Base-by-base conservation (phyloP, 2,888 invertebrate genomes). In the Rapana venosa region DNA sequence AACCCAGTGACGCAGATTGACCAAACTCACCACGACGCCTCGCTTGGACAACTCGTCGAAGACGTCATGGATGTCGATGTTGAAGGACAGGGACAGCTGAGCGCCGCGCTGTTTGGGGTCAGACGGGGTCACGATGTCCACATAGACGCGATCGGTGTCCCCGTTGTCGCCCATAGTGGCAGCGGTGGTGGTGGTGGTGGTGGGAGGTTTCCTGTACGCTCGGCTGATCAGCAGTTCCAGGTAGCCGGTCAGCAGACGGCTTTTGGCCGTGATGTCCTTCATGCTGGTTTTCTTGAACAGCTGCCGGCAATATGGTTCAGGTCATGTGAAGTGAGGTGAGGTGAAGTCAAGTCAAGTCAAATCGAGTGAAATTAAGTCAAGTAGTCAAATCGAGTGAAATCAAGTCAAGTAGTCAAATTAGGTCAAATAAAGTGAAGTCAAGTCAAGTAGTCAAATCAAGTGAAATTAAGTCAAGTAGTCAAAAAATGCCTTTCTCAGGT, bases 11-110 rank as follows among this genome's bases (percentile, higher is more conserved):
- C n/a, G n/a, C n/a, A n/a, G n/a, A n/a, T n/a, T n/a, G n/a, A n/a
- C n/a, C n/a, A n/a, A n/a, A 94, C 96, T 95, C 92, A 97, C 97
- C 93, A 97, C 96, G 66, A 97, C 96, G 70, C 97, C 97, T 83
- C 96, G 92, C 90, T 96, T 96, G 91, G 95, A 94, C 32, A 97
- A 94, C 91, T 97, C 96, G 36, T 95, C 90, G 93, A 96, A 96
- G 47, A 97, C 95, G n/a, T 94, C 87, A 15, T 94, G 93, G 13
- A 97, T 26, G 30, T 96, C 95, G 77, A 96, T 92, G 26, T 96
- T 96, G 93, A 97, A 97, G 47, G 94, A 94, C 83, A 97, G 92
- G 2, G 97, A 97, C 58, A 97, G 95, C 92, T 97, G 97, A 87
- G 96, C 96, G 8, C 97, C 97, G 90, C 97, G 93, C 92, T 96